These are phyloP conservation scores for Vultur gryphus DNA, from an alignment of 2,797 vertebrate genomes.

Conservation along the genomic window DNA sequence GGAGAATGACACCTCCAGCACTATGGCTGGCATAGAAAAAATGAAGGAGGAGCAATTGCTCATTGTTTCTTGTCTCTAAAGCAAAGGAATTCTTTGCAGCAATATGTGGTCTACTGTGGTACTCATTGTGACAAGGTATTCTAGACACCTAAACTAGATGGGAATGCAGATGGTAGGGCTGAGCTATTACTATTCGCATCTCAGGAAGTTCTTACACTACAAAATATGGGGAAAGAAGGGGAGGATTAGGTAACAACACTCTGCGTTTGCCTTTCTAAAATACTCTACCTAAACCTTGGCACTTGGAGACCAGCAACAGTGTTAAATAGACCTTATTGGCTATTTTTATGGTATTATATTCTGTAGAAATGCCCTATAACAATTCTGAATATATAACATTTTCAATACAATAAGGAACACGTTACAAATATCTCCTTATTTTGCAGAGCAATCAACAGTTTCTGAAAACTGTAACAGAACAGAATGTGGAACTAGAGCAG, in stretches of 20 bases:
- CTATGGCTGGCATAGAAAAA: not conserved
- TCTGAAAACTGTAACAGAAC: constrained; percentile 84
- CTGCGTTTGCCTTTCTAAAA: not conserved
- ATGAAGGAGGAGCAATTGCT: not conserved
- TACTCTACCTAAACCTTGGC: not conserved
- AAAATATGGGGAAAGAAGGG: not conserved
- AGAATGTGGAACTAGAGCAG: constrained; percentile 83
- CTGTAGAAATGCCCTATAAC: not conserved
- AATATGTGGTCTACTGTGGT: not conserved
- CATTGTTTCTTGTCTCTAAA: not conserved
- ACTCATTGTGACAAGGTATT: not conserved
- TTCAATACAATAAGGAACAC: not conserved
- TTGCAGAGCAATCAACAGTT: constrained; percentile 89
- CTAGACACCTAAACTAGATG: not conserved
- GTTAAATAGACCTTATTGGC: not conserved
- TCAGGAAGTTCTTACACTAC: not conserved
- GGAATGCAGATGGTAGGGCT: not conserved
- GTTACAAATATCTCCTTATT: constrained; percentile 48
- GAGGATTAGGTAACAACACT: not conserved
- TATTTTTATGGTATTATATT: not conserved
- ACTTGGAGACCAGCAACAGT: not conserved
- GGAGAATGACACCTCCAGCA: not conserved
- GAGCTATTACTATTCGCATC: not conserved
- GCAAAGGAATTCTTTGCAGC: not conserved
- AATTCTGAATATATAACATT: not conserved